Evolutionary conservation across 1,140 invertebrate species (phyloP), one percentile per base, ranked within the genome.

Genomic region (Anagrus nilaparvatae): DNA sequence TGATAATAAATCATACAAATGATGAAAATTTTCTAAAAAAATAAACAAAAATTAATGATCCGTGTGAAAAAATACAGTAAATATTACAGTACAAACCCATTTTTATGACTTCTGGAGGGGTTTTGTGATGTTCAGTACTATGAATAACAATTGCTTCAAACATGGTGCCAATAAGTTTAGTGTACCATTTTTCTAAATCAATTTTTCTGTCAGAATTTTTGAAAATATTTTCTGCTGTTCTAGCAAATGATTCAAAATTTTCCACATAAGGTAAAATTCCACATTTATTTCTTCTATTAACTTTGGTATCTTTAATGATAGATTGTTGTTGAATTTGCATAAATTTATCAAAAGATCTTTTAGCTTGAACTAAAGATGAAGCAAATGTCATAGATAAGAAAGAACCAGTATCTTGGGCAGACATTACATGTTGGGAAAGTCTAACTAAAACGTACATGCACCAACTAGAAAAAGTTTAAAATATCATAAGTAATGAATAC

Each of bases 161-260:
- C 68, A 97, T 87, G n/a, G 80, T 82, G 44, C 71, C 72, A 2
- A 93, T 78, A 38, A 99, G 69, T 63, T 84, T 78, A 7, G 77
- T 75, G 65, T 97, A 96, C 79, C 94, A 97, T 58, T 95, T 93
- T 56, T 98, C 93, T 43, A 98, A 75, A 69, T 98, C 94, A n/a
- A 86, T 81, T 51, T 91, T 79, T 32, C 95, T 74, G 44, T 91
- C 84, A 20, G 87, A 87, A 52, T 81, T 82, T 43, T 79, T 82
- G 58, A 97, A 92, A 36, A 97, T 87, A 33, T 69, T 76, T 65
- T 96, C 91, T 28, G 89, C 82, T 40, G 82, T 87, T 48, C 75
- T 75, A 7, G 88, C 82, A 75, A 97, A 94, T 46, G 75, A 76
- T 60, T 81, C 88, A 70, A 97, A 90, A 68, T 92, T 89, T 46